These are phyloP conservation scores for Lasioglossum leucozonium DNA, from an alignment of 2,888 invertebrate species.

Conservation along the genomic window DNA sequence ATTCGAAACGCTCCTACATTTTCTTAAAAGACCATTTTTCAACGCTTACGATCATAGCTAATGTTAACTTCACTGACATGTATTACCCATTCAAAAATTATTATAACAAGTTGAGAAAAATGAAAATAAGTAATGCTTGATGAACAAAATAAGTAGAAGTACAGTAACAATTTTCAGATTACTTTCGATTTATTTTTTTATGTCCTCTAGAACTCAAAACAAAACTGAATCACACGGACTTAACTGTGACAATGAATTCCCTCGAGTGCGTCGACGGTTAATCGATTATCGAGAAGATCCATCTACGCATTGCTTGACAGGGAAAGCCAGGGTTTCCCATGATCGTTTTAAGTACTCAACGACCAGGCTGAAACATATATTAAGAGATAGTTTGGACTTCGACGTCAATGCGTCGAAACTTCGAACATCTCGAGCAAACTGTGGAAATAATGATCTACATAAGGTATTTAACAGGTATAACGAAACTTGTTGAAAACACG, in stretches of 20 bases:
- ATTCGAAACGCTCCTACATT: too few species aligned
- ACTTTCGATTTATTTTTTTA: too few species aligned
- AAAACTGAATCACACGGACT: neutral
- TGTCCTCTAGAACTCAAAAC: neutral
- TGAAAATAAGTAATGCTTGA: too few species aligned
- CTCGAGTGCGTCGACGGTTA: conserved; percentile 34
- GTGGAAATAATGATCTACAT: conserved; percentile 6
- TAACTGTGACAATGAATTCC: conserved; percentile 24
- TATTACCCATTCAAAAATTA: too few species aligned
- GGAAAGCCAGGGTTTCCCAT: neutral
- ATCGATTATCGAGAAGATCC: conserved; percentile 45
- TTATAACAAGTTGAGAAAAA: too few species aligned
- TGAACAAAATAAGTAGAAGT: too few species aligned
- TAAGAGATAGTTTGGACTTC: conserved; percentile 27
- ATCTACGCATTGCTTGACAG: neutral
- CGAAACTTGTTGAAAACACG: conserved; percentile 16
- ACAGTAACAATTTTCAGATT: too few species aligned
- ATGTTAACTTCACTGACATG: too few species aligned
- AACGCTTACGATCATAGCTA: too few species aligned
- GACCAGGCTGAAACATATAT: conserved; percentile 25
- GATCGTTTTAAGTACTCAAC: conserved; percentile 12
- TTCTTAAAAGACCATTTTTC: too few species aligned
- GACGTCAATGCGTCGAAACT: conserved; percentile 23
- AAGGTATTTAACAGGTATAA: neutral
- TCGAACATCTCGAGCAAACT: conserved; percentile 1